phyloP scores from a whole-genome alignment of 2,797 vertebrate species.

The Dryobates pubescens region DNA sequence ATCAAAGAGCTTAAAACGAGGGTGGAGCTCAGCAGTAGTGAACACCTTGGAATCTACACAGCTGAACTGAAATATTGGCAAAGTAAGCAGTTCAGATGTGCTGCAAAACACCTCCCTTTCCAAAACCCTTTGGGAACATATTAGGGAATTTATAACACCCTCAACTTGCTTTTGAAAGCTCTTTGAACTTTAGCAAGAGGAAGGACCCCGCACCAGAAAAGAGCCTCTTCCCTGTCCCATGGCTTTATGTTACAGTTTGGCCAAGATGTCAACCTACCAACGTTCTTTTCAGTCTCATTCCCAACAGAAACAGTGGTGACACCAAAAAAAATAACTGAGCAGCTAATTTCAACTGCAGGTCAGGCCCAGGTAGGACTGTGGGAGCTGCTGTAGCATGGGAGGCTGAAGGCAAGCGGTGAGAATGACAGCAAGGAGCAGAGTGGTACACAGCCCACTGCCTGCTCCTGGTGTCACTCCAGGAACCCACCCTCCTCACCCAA shows the following conservation, averaged over 20 bases:
- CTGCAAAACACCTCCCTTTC: background rate
- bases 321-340: background rate
- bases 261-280: background rate
- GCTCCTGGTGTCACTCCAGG: accelerated
- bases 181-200: background rate
- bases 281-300: background rate
- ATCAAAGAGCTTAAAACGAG: background rate
- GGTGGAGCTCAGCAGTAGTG: background rate
- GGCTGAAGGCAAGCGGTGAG: background rate
- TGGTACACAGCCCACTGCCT: accelerated
- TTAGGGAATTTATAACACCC: background rate
- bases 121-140: background rate
- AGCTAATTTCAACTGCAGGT: background rate
- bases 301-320: background rate
- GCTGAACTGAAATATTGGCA: background rate
- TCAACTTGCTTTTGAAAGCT: background rate
- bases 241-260: background rate
- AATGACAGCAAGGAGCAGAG: background rate
- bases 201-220: background rate
- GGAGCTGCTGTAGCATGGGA: background rate
- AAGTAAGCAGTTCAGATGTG: background rate
- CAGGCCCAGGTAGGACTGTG: accelerated
- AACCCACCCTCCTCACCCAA: background rate
- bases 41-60: background rate
- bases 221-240: background rate